phyloP scores from a whole-genome alignment of 2,888 invertebrate species.

The Cheilosia urbana region DNA sequence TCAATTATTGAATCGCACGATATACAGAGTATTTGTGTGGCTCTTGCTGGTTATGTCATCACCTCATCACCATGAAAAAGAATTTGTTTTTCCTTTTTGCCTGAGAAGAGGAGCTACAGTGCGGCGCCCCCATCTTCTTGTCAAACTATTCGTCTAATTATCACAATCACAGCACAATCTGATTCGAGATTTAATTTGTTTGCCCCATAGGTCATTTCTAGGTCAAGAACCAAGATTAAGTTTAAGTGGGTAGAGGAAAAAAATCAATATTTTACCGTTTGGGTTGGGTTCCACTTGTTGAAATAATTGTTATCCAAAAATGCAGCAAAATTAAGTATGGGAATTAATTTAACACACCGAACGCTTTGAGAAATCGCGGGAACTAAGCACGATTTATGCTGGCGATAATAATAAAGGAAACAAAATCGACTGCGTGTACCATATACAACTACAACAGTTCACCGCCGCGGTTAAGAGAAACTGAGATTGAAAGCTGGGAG shows the following conservation, averaged over 20 bases:
- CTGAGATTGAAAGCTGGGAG: slow-evolving; percentile 25
- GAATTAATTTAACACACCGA: neutral
- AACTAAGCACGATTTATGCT: neutral
- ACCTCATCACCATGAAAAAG: slow-evolving; percentile 16
- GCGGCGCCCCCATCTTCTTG: neutral
- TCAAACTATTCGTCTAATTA: neutral
- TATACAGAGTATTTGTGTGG: neutral
- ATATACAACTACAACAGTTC: slow-evolving; percentile 23
- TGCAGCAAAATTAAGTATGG: too few relatives aligned
- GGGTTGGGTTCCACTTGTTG: slow-evolving; percentile 9
- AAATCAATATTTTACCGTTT: slow-evolving; percentile 20
- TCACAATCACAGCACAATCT: neutral
- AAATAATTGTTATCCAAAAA: neutral
- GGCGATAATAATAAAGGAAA: slow-evolving; percentile 5
- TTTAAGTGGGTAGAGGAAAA: neutral
- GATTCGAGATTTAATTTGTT: neutral
- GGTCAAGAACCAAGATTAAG: slow-evolving; percentile 11
- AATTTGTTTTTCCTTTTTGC: neutral
- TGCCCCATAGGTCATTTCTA: neutral
- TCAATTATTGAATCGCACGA: neutral
- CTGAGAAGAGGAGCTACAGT: neutral
- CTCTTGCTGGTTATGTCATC: slow-evolving; percentile 47
- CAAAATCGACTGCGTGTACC: neutral
- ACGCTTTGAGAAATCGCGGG: neutral
- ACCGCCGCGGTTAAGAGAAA: slow-evolving; percentile 44